phyloP scores from a whole-genome alignment of 1,140 invertebrate genomes.

The Meloidogyne chitwoodi region DNA sequence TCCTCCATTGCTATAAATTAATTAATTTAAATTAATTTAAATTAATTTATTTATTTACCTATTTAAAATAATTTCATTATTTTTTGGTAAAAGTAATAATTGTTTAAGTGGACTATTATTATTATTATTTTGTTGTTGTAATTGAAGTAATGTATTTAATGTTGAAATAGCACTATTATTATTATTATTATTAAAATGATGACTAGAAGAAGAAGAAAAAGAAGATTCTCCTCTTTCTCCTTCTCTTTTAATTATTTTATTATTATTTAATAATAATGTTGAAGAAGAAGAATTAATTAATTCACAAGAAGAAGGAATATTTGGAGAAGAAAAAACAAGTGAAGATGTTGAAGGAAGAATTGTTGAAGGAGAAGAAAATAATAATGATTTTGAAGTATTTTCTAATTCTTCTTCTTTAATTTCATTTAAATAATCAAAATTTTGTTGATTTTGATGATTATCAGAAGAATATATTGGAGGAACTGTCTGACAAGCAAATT shows the following conservation, averaged over 20 bases:
- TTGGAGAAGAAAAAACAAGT: background rate
- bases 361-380: background rate
- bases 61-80: background rate
- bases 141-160: background rate
- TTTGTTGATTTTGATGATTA: background rate
- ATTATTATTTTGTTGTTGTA: background rate
- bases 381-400: background rate
- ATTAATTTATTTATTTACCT: background rate
- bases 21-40: background rate
- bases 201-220: background rate
- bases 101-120: background rate
- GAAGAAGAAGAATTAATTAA: too few relatives aligned
- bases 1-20: background rate
- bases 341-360: background rate
- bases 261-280: background rate
- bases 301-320: background rate
- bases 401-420: background rate
- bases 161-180: background rate
- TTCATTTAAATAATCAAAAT: background rate
- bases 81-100: background rate
- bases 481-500: conserved; percentile 42
- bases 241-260: background rate
- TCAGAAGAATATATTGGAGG: conserved; percentile 32
- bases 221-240: background rate
- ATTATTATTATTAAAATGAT: background rate